Conservation (phyloP, 35 echinoderm and acorn worm species). For the Holothuria glaberrima region DNA sequence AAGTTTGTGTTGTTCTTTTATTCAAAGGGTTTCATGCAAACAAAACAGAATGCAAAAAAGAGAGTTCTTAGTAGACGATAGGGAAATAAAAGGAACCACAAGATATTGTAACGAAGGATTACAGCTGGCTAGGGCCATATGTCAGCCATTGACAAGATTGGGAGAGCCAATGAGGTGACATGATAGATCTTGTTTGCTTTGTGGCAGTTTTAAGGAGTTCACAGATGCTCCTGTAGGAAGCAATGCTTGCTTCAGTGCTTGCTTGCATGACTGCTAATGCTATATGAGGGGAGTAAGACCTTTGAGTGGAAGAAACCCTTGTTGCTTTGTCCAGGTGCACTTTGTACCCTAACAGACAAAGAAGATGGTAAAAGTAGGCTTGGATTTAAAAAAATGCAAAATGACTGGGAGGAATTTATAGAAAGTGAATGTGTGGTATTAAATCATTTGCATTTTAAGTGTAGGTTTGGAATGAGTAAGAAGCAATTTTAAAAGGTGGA, state of each 20-base stretch:
- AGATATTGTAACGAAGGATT: conserved; percentile 35
- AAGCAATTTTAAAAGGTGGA: too few relatives aligned
- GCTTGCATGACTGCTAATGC: too few relatives aligned
- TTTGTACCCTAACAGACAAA: too few relatives aligned
- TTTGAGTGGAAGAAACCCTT: neutral
- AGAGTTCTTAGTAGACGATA: neutral
- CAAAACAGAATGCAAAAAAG: too few relatives aligned
- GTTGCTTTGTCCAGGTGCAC: conserved; percentile 5
- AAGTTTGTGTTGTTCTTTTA: conserved; percentile 19
- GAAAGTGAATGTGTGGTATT: too few relatives aligned
- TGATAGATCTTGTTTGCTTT: conserved; percentile 45
- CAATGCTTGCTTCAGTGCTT: neutral
- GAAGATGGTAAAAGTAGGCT: too few relatives aligned
- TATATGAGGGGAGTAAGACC: neutral
- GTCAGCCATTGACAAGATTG: neutral
- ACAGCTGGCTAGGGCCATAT: conserved; percentile 33
- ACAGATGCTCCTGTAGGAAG: neutral
- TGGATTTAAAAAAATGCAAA: too few relatives aligned
- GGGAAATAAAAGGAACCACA: conserved; percentile 12
- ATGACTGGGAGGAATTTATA: too few relatives aligned
- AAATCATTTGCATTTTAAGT: too few relatives aligned
- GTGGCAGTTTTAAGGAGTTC: neutral
- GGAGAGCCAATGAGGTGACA: neutral
- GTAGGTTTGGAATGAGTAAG: too few relatives aligned
- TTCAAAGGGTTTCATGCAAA: too few relatives aligned